phyloP scores from a whole-genome alignment of 92 coral and sea anemone genomes.

The Epizoanthus ramosus region DNA sequence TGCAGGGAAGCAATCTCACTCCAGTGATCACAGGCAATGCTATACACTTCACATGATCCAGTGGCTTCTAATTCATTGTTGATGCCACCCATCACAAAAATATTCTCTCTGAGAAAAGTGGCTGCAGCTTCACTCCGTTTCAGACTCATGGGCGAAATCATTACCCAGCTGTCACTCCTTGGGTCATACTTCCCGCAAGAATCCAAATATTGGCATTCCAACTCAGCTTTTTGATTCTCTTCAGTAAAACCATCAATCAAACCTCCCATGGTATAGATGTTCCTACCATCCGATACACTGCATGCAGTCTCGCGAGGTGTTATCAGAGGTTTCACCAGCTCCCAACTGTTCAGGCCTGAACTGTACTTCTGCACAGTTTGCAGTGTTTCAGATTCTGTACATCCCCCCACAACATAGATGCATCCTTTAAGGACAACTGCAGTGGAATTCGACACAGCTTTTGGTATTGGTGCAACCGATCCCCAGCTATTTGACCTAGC shows the following conservation, averaged over 20 bases:
- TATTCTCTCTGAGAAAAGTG: too few species aligned
- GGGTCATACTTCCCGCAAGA: too few species aligned
- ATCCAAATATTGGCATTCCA: not conserved
- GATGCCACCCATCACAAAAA: too few species aligned
- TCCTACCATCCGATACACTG: not conserved
- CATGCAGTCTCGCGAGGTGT: not conserved
- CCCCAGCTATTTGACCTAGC: not conserved
- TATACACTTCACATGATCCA: too few species aligned
- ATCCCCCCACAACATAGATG: not conserved
- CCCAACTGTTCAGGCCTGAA: not conserved
- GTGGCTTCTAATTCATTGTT: too few species aligned
- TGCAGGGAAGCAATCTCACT: too few species aligned
- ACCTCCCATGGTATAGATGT: slow-evolving; percentile 1
- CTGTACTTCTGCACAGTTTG: not conserved
- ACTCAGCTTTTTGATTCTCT: not conserved
- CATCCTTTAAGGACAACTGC: slow-evolving; percentile 4
- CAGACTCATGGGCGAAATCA: too few species aligned
- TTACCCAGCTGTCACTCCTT: not conserved
- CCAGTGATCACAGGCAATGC: too few species aligned
- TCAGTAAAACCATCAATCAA: not conserved
- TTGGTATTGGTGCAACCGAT: not conserved
- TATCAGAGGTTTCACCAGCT: not conserved
- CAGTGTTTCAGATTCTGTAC: not conserved
- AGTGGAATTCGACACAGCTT: not conserved
- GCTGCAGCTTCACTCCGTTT: too few species aligned